Evolutionary conservation across 2,797 vertebrate species (phyloP).

Genomic region (Rhinogobio ventralis): DNA sequence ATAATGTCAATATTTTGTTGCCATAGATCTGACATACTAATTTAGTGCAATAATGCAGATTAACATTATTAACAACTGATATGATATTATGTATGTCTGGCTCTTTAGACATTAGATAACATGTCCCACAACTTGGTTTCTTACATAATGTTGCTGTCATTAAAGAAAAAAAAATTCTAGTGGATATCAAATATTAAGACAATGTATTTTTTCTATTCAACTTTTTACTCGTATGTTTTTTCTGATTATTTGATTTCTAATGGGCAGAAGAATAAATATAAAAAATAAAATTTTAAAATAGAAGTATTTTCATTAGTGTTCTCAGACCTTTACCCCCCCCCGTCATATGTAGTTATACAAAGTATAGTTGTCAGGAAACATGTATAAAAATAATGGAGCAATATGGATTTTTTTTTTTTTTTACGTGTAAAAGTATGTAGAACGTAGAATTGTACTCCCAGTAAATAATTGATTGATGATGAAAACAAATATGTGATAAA

Average conservation of each 20-base stretch:
- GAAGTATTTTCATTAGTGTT: neutral
- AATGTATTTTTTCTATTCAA: neutral
- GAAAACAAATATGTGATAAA: neutral
- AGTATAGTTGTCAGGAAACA: neutral
- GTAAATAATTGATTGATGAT: constrained; percentile 7
- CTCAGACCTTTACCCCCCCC: neutral
- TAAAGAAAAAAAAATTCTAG: neutral
- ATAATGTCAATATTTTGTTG: neutral
- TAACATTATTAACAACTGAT: neutral
- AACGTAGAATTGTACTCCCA: neutral
- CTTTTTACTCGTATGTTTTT: neutral
- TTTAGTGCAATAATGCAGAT: neutral
- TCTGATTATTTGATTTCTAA: neutral
- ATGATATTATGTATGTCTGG: neutral
- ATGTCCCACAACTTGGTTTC: neutral
- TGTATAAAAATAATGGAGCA: neutral
- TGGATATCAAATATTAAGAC: neutral
- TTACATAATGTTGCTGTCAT: neutral
- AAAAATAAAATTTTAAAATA: neutral
- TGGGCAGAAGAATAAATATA: neutral
- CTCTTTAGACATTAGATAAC: neutral
- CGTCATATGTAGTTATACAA: too few species aligned
- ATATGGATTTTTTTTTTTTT: neutral
- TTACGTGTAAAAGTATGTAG: too few species aligned
- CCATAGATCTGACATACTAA: neutral